Evolutionary conservation across 2,113 vertebrate genomes (phyloP), one percentile per base, ranked within the genome.

Genomic region (Alosa alosa): DNA sequence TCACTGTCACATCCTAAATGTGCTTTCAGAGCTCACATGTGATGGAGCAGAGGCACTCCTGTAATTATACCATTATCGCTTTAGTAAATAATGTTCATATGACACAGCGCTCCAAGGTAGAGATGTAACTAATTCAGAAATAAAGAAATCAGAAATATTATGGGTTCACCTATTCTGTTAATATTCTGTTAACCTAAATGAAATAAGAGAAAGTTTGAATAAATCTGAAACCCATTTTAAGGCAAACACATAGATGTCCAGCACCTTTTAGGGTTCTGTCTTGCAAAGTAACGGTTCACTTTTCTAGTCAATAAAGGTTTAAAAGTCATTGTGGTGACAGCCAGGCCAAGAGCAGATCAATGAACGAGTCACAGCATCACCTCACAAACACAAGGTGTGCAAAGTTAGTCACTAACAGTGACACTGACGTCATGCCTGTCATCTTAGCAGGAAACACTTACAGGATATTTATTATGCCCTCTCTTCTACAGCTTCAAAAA

Each of bases 281-380:
- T 49, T 9, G 1, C 6, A 20, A 22, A 60, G 20, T 60, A 60
- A 22, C 22, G 55, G 22, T 22, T 22, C 11, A 15, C 25, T 15
- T 72, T 78, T 78, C 13, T 78, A 36, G 10, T 78, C 25, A 15
- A 78, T 78, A 49, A 75, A 84, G 89, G 89, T n/a, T n/a, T n/a
- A n/a, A n/a, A 88, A 88, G 85, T 84, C 39, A 39, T 55, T 87
- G 89, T 84, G 87, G 86, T 86, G 83, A 88, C 85, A 86, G 84
- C 82, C 82, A 86, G 84, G 44, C 50, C 50, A 46, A 83, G 84
- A 88, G 84, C 89, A 87, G 72, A 87, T 88, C 87, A 90, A 39
- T 88, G 85, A 31, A 31, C 84, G 84, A 86, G 57, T 86, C 20
- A 84, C 85, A 68, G 45, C 36, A 25, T 78, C 72, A 78, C 55